Percentiles rank a stretch among this genome's conserved stretches.
Conservation (phyloP, 2,797 vertebrate species). For the Scleropages formosus region DNA sequence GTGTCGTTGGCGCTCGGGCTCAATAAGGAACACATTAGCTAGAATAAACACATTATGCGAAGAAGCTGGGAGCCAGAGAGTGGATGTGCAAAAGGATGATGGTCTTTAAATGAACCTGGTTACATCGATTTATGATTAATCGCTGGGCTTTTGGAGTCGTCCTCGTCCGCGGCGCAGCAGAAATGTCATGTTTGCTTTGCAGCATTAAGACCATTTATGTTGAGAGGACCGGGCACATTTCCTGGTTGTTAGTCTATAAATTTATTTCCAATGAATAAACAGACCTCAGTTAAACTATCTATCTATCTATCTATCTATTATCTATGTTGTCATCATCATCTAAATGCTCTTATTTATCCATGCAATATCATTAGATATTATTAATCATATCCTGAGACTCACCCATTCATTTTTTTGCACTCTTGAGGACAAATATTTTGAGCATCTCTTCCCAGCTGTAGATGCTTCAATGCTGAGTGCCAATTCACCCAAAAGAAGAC, state of each 20-base stretch:
- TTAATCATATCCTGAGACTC: no score
- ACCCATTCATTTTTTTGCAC: no score
- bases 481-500: no score
- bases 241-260: conserved; percentile 57
- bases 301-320: no score
- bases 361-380: no score
- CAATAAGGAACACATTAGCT: conserved; percentile 62
- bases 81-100: conserved; percentile 59
- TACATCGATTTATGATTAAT: conserved; percentile 74
- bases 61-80: conserved; percentile 63
- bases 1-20: conserved; percentile 53
- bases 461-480: no score
- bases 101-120: conserved; percentile 67
- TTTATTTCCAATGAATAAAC: conserved; percentile 23
- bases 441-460: no score
- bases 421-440: no score
- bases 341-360: no score
- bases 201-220: conserved; percentile 68
- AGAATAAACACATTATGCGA: conserved; percentile 68
- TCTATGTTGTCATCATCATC: no score
- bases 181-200: conserved; percentile 68
- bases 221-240: conserved; percentile 54
- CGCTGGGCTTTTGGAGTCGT: conserved; percentile 70
- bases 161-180: conserved; percentile 63
- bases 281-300: no score